A percentile compares a stretch with the other conserved stretches of the same genome.
Conservation (phyloP, 2,113 vertebrate species). For the Agelaius phoeniceus region DNA sequence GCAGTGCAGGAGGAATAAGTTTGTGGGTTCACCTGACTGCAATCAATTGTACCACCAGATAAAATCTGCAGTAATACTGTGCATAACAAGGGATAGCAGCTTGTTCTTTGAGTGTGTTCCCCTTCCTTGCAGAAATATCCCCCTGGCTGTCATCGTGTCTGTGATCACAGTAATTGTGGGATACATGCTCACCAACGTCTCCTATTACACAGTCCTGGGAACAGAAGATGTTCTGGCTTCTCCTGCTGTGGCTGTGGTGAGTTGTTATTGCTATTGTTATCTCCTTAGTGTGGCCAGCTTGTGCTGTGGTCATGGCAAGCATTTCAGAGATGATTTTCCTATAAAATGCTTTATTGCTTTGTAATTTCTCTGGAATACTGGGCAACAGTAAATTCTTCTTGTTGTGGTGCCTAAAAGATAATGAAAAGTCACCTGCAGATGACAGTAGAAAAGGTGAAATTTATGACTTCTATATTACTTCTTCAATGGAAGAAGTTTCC, state of each 20-base stretch:
- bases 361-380: neutral
- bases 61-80: neutral
- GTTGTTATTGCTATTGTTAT: neutral
- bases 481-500: neutral
- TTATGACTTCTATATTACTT: neutral
- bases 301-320: neutral
- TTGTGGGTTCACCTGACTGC: neutral
- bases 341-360: neutral
- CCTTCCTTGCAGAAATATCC: conserved; percentile 61
- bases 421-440: neutral
- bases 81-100: neutral
- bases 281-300: neutral
- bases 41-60: neutral
- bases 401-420: neutral
- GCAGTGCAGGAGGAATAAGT: neutral
- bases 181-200: conserved; percentile 74
- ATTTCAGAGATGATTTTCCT: neutral
- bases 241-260: conserved; percentile 75
- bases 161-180: conserved; percentile 66
- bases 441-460: neutral
- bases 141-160: conserved; percentile 71
- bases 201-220: conserved; percentile 73
- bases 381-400: neutral
- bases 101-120: neutral
- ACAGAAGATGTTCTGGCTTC: conserved; percentile 68